phyloP scores from a whole-genome alignment of 1,140 invertebrate species.

The Eumaeus atala region DNA sequence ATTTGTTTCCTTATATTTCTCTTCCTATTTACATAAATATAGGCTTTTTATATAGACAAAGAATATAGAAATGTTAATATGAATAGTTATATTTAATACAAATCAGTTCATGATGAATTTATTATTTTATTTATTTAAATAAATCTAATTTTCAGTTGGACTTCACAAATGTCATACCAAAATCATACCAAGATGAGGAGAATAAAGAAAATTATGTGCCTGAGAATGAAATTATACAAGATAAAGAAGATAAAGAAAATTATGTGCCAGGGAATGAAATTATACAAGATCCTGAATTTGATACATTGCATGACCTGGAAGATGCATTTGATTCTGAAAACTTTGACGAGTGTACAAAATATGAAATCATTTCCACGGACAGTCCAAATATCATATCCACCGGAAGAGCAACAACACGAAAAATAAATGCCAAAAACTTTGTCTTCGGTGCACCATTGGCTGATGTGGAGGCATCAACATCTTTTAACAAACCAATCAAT shows the following conservation, averaged over 20 bases:
- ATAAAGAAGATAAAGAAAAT: conserved; percentile 34
- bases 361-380: conserved; percentile 70
- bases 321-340: conserved; percentile 57
- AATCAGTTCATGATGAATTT: neutral
- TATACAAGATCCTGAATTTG: conserved; percentile 34
- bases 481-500: conserved; percentile 49
- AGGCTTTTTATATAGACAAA: neutral
- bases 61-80: too few relatives aligned
- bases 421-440: conserved; percentile 53
- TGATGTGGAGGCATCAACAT: conserved; percentile 54
- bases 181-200: conserved; percentile 4
- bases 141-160: conserved; percentile 43
- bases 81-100: neutral
- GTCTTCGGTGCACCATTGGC: conserved; percentile 62
- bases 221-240: conserved; percentile 32
- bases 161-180: conserved; percentile 45
- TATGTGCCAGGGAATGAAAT: conserved; percentile 45
- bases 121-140: neutral
- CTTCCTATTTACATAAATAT: neutral
- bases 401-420: conserved; percentile 42
- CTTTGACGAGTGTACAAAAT: conserved; percentile 62
- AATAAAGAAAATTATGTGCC: conserved; percentile 43
- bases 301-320: conserved; percentile 64
- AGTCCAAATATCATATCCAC: conserved; percentile 63
- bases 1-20: too few relatives aligned